Evolutionary conservation across 2,113 vertebrate genomes (phyloP), one percentile per base, ranked within the genome.

Genomic region (Arizona elegans): DNA sequence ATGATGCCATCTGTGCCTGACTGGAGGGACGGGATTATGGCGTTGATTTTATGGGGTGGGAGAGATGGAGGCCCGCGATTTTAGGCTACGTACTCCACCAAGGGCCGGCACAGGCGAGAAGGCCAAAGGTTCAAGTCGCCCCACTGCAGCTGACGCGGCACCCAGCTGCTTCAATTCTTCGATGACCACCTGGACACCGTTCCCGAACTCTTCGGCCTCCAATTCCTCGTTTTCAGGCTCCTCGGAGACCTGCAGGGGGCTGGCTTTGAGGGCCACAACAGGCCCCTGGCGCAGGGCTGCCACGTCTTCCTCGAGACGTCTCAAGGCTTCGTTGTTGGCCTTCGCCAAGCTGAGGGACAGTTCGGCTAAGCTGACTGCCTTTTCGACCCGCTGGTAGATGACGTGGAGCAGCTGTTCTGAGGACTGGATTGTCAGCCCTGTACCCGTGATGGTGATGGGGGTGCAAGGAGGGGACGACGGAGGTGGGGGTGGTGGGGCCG

Each of bases 331-430:
- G 1, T 97, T 96, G 95, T 97, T 97, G 93, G 96, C 96, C 53
- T 93, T 95, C 33, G 97, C 97, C 0, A 97, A 94, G 13, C 91
- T 94, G 81, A 97, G 94, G 1, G 97, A 97, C 3, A 97, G 94
- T 92, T 97, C 97, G 0, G 97, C 97, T 70, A 97, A 95, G 3
- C 97, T 95, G 62, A 97, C 97, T 0, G 96, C 96, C 93, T 97
- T 97, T 26, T 98, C 97, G 24, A 98, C 96, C 0, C 97, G 95
- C 91, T 98, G 97, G 94, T 97, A 98, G 93, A 98, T 97, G 11
- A 97, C 47, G 8, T 97, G 97, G n/a, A 98, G 96, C 65, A 98
- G 97, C 91, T 97, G 97, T 43, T 98, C 97, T 0, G 96, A 96
- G 65, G 95, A 96, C 92, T 97, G 96, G 1, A 97, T 95, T 0